Evolutionary conservation across 2,113 vertebrate genomes (phyloP), one percentile per base, ranked within the genome.

Genomic region (Entomyzon cyanotis): DNA sequence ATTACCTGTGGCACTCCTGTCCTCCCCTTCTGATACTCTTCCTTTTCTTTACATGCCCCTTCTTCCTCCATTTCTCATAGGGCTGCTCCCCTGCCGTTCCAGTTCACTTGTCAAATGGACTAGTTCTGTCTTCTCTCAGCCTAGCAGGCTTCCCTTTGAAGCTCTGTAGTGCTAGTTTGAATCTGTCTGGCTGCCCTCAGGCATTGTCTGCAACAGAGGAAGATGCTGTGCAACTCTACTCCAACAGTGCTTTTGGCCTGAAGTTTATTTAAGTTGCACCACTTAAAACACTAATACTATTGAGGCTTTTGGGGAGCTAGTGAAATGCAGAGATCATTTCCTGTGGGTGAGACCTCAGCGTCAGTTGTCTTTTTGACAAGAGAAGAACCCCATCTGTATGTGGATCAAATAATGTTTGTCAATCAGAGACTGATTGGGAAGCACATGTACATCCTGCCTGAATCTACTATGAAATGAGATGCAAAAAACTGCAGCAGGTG

Each of bases 131-230:
- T 96, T 89, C 90, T 84, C 73, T 96, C 88, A 0, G 12, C 80
- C 73, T 94, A 69, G 90, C 86, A 89, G 85, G 49, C 84, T 94
- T 94, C 77, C 73, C 92, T 96, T 94, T 96, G 90, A 94, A 94
- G 88, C 89, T 84, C 58, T 52, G 44, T 82, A 94, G 73, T 50
- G 49, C 65, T 16, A 49, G 37, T 93, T 84, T 84, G 91, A 78
- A 92, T 93, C 71, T 90, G 76, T 60, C 95, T 65, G 4, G 59
- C 52, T 88, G 73, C 64, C 93, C 69, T 87, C 76, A 35, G 76
- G 88, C 64, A 0, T 33, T 92, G 83, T 95, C 92, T 95, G 85
- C 73, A 60, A 1, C 33, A 42, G 2, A 1, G 60, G 76, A 90
- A 90, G 88, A 93, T 78, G 86, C 83, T 62, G 41, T 92, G 76